A percentile compares a stretch with the other conserved stretches of the same genome.
These are phyloP conservation scores for Calliphora vicina DNA, from an alignment of 1,140 invertebrate species.

Conservation along the genomic window DNA sequence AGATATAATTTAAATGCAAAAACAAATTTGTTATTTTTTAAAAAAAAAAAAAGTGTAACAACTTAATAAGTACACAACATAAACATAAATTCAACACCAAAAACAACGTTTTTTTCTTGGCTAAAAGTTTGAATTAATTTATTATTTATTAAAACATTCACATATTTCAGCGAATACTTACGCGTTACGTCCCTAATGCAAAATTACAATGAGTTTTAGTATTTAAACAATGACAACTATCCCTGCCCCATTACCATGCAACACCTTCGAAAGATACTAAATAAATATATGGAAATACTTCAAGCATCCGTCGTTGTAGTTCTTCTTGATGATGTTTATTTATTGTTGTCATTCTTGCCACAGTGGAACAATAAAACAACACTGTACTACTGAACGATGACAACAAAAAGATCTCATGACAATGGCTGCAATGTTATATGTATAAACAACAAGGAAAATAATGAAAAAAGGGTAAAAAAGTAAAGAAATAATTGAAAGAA, in stretches of 20 bases:
- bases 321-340: neutral
- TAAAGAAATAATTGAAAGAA: conserved; percentile 25
- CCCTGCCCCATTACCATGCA: neutral
- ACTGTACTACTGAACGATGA: neutral
- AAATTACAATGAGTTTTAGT: neutral
- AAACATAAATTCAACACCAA: too few species aligned
- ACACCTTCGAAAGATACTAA: neutral
- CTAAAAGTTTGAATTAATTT: too few species aligned
- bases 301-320: neutral
- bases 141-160: too few species aligned
- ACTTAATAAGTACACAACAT: too few species aligned
- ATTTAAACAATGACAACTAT: neutral
- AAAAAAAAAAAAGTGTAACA: too few species aligned
- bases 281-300: neutral
- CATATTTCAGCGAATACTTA: too few species aligned
- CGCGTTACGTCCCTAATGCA: too few species aligned
- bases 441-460: neutral
- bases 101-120: too few species aligned
- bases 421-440: neutral
- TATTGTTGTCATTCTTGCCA: neutral
- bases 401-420: neutral
- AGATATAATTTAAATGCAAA: too few species aligned
- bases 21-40: too few species aligned
- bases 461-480: neutral
- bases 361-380: neutral